A percentile compares a stretch with the other conserved stretches of the same genome.
These are phyloP conservation scores for Cephus rjabovi DNA, from an alignment of 2,888 invertebrate species.

Conservation along the genomic window DNA sequence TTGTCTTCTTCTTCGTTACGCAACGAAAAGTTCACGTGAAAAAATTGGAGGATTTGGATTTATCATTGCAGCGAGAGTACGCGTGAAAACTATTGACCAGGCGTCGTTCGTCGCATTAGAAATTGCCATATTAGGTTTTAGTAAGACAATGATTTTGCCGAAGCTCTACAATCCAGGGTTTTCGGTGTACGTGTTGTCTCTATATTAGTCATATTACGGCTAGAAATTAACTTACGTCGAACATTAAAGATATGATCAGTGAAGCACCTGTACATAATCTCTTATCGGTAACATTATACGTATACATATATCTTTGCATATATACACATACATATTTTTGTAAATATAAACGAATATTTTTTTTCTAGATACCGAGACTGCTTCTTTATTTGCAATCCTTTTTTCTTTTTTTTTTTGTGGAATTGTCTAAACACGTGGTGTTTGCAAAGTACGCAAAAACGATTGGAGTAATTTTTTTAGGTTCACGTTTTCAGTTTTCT, in stretches of 20 bases:
- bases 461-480: background rate
- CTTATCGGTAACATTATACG: conserved; percentile 6
- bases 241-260: background rate
- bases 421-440: background rate
- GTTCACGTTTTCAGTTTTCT: background rate
- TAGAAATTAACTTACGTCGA: background rate
- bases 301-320: conserved; percentile 23
- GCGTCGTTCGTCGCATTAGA: background rate
- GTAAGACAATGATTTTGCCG: background rate
- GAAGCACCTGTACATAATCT: conserved; percentile 11
- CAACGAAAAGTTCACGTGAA: background rate
- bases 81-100: background rate
- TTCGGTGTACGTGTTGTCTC: background rate
- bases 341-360: conserved; percentile 46
- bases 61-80: background rate
- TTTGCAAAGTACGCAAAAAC: background rate
- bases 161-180: background rate
- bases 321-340: conserved; percentile 28
- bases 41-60: background rate
- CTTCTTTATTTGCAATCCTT: conserved; percentile 37
- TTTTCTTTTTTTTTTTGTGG: conserved; percentile 3
- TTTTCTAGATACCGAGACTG: conserved; percentile 30
- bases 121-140: background rate
- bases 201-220: too few species aligned
- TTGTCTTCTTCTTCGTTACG: background rate